These are phyloP conservation scores for Sternotherus odoratus DNA, from an alignment of 2,797 vertebrate genomes.

Conservation along the genomic window DNA sequence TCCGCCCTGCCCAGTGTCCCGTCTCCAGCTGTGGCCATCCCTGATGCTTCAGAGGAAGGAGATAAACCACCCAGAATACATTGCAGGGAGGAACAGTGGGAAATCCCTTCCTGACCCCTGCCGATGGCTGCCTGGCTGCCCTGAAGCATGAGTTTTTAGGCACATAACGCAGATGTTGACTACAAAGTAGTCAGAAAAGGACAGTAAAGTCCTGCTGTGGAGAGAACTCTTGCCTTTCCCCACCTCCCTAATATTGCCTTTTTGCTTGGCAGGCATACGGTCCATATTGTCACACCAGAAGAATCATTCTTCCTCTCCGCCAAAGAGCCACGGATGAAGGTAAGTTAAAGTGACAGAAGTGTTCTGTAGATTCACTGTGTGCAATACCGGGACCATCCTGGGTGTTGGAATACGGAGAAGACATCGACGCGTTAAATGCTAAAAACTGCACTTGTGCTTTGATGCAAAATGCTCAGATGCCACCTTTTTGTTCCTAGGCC, in stretches of 20 bases:
- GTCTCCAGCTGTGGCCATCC: not conserved
- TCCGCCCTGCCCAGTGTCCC: not conserved
- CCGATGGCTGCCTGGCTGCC: not conserved
- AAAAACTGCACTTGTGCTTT: not conserved
- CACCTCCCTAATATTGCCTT: not conserved
- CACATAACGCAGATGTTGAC: not conserved
- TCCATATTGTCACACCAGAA: constrained; percentile 77
- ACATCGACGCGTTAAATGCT: not conserved
- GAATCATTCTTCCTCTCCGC: constrained; percentile 70
- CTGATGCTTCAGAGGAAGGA: not conserved
- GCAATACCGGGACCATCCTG: not conserved
- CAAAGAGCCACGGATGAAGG: constrained; percentile 63
- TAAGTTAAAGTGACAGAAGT: constrained; percentile 5
- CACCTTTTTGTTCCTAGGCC: too few species aligned
- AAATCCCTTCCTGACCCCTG: not conserved
- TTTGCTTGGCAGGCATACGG: constrained; percentile 20
- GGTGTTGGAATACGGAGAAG: not conserved
- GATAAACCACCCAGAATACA: not conserved
- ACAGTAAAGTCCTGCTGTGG: not conserved
- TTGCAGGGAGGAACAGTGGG: not conserved
- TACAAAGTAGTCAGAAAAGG: not conserved
- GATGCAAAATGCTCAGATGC: not conserved
- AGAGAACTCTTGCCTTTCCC: not conserved
- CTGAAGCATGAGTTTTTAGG: not conserved
- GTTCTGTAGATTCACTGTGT: too few species aligned